phyloP scores from a whole-genome alignment of 1,140 invertebrate genomes.

The Drosophila insularis region DNA sequence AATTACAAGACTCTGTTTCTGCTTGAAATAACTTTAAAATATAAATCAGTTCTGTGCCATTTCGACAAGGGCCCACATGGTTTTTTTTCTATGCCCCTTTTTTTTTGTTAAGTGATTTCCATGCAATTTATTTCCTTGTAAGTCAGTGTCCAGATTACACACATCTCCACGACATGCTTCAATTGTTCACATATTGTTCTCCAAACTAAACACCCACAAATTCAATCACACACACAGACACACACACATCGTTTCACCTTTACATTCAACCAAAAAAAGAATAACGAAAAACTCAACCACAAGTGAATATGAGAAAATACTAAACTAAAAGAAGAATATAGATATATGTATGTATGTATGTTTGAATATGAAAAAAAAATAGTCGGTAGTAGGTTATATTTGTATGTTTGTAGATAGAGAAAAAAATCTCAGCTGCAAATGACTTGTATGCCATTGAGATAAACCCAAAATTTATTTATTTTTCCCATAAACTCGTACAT shows the following conservation, averaged over 20 bases:
- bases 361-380: background rate
- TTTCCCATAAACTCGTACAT: slow-evolving; percentile 71
- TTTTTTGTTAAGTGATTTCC: background rate
- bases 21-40: background rate
- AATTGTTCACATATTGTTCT: slow-evolving; percentile 64
- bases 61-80: background rate
- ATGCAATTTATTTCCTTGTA: slow-evolving; percentile 41
- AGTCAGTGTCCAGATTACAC: slow-evolving; percentile 57
- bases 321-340: slow-evolving; percentile 36
- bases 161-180: slow-evolving; percentile 53
- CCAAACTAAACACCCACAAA: background rate
- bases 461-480: slow-evolving; percentile 79
- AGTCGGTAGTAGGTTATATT: background rate
- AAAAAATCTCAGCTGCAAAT: slow-evolving; percentile 79
- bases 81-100: background rate
- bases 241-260: slow-evolving; percentile 42
- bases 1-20: no score
- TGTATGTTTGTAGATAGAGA: slow-evolving; percentile 31
- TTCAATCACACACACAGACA: background rate
- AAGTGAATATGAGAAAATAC: slow-evolving; percentile 45
- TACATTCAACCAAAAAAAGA: slow-evolving; percentile 39
- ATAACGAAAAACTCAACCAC: slow-evolving; percentile 27
- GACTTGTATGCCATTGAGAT: slow-evolving; percentile 80
- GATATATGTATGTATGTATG: background rate
- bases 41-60: background rate